Base-by-base conservation (phyloP, 2,113 vertebrate genomes). In the Cyanoderma ruficeps region DNA sequence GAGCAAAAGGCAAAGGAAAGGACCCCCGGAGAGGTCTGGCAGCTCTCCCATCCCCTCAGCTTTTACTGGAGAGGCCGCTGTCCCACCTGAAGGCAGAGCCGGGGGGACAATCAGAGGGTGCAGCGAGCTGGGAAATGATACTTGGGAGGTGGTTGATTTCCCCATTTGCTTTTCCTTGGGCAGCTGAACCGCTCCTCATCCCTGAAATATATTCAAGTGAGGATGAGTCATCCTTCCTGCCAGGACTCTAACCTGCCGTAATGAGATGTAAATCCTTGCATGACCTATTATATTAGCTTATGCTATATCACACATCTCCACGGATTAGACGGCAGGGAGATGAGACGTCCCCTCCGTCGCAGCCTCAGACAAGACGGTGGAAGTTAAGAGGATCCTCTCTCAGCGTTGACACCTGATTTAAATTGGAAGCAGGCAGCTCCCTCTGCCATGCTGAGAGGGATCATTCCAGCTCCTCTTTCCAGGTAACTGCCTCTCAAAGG, bases 281-380 rank as follows among this genome's bases (percentile, higher is more conserved):
- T 96, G 96, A 97, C 96, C 96, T 14, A 96, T 97, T 97, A 96
- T 97, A 96, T 97, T 96, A 96, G 96, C 96, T 95, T 92, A 92
- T 96, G 94, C 93, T 96, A 87, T 95, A 96, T 96, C 96, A 96
- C 96, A 93, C 94, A 96, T 96, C 96, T 78, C 83, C 13, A 0
- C 41, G 93, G 96, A 97, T 97, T 96, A 97, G 83, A 24, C 39
- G 10, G 83, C 59, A 60, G 75, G 11, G 55, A 90, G 94, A 94
- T 42, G 85, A 97, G 81, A 87, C 44, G 3, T 83, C 63, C 61
- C 47, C 47, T 39, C 46, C 4, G 42, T 2, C 47, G 60, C 94
- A 68, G 65, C 65, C 61, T 41, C 87, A 78, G 89, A 84, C 83
- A 60, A 89, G 84, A 16, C 3, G 20, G 76, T 59, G 61, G 85